Evolutionary conservation across 2,797 vertebrate species (phyloP), one percentile per base, ranked within the genome.

Genomic region (Fistularia commersonii): DNA sequence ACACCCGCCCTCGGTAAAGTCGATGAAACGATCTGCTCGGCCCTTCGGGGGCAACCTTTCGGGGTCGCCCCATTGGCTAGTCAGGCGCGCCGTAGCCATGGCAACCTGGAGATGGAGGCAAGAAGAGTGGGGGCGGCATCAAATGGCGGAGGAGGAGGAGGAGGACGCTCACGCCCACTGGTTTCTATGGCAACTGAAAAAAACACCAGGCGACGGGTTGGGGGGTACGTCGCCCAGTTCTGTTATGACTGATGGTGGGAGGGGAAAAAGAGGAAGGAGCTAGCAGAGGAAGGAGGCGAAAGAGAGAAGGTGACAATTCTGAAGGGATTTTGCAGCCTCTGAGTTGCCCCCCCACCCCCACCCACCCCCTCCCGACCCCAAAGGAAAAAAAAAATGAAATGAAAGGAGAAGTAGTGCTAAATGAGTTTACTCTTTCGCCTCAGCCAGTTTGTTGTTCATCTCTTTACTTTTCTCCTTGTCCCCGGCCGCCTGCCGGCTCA

Each of bases 401-500:
- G 68, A 84, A 82, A 76, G 58, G 32, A 81, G 84, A 95, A 95
- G 90, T 93, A 92, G 90, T 77, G 80, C 87, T 86, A 66, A 90
- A 90, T 91, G 91, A 87, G 91, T 93, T 97, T 98, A 99, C 95
- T 99, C 96, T 96, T 99, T 99, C 63, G 97, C 97, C 89, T 99
- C 97, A 89, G 97, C 96, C 93, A 98, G 93, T 94, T 98, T 99
- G 95, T 99, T 99, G 94, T 98, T 99, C 89, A 97, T 96, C 95
- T 98, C 96, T 93, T 96, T 96, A 87, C 94, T 96, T 91, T 95
- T 97, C 93, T 97, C 95, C 91, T 94, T 95, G 86, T 92, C 92
- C 48, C 92, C 94, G 40, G 90, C 92, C 8, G 93, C 90, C 0
- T 91, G 87, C 41, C 72, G 91, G 65, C 87, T 62, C 45, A 90